phyloP scores from a whole-genome alignment of 2,797 vertebrate species.

The Neomorphus geoffroyi region DNA sequence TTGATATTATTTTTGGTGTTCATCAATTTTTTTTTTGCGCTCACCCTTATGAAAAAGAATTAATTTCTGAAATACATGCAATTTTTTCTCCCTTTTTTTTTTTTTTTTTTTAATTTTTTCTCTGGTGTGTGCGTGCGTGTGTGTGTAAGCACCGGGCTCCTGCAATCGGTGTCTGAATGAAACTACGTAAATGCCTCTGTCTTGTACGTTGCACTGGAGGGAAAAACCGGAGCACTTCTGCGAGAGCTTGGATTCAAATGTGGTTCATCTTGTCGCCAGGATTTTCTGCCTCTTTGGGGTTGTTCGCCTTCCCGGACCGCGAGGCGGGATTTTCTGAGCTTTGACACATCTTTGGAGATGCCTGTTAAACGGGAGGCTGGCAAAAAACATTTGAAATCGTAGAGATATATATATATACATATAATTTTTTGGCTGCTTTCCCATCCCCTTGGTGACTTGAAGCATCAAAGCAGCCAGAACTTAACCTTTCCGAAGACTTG shows the following conservation, averaged over 20 bases:
- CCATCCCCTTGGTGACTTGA: conserved; percentile 56
- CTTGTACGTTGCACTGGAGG: conserved; percentile 68
- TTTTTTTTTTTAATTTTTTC: neutral
- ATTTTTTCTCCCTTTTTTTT: neutral
- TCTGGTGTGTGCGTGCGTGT: conserved; percentile 7
- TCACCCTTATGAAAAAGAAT: neutral
- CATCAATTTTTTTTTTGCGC: neutral
- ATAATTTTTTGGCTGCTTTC: neutral
- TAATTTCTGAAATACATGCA: neutral
- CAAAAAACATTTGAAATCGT: conserved; percentile 40
- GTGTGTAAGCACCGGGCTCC: conserved; percentile 48
- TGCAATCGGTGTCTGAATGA: conserved; percentile 68
- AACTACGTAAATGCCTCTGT: conserved; percentile 55
- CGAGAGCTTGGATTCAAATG: conserved; percentile 61
- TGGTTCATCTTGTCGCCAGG: conserved; percentile 69
- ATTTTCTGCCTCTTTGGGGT: conserved; percentile 42
- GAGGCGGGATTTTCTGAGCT: conserved; percentile 63
- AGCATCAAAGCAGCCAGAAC: conserved; percentile 59
- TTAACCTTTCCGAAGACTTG: conserved; percentile 61
- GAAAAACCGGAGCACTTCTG: conserved; percentile 66
- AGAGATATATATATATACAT: neutral
- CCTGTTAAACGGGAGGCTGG: conserved; percentile 62
- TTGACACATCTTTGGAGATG: conserved; percentile 70
- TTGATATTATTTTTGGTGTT: neutral
- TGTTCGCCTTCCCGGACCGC: conserved; percentile 56